These are phyloP conservation scores for Silurus glanis DNA, from an alignment of 2,113 vertebrate species.

Conservation along the genomic window DNA sequence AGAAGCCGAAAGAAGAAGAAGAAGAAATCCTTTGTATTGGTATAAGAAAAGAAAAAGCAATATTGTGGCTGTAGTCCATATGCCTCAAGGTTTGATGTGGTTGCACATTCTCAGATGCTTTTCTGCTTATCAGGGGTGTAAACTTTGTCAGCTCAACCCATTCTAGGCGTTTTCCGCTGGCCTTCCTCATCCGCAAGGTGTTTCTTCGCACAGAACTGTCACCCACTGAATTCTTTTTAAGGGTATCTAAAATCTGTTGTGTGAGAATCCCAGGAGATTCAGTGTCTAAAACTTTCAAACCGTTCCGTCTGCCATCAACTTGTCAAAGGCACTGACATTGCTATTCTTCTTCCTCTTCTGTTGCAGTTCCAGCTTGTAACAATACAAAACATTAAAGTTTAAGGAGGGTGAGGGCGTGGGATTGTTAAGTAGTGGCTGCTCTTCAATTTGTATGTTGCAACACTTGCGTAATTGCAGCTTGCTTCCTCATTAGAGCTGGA, in stretches of 20 bases:
- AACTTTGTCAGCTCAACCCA: neutral
- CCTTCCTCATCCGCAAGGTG: neutral
- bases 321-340: neutral
- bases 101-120: neutral
- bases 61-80: neutral
- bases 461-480: neutral
- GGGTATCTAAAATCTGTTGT: neutral
- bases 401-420: neutral
- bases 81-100: neutral
- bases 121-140: neutral
- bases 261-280: neutral
- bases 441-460: neutral
- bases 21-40: neutral
- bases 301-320: neutral
- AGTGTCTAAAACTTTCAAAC: neutral
- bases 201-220: neutral
- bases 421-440: neutral
- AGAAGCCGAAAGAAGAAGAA: too few species aligned
- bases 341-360: neutral
- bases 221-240: neutral
- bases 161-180: neutral
- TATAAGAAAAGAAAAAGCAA: neutral
- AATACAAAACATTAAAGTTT: neutral
- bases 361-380: neutral
- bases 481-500: slow-evolving; percentile 31